A percentile compares a stretch with the other conserved stretches of the same genome.
These are phyloP conservation scores for Notothenia rossii DNA, from an alignment of 2,113 vertebrate genomes.

Conservation along the genomic window DNA sequence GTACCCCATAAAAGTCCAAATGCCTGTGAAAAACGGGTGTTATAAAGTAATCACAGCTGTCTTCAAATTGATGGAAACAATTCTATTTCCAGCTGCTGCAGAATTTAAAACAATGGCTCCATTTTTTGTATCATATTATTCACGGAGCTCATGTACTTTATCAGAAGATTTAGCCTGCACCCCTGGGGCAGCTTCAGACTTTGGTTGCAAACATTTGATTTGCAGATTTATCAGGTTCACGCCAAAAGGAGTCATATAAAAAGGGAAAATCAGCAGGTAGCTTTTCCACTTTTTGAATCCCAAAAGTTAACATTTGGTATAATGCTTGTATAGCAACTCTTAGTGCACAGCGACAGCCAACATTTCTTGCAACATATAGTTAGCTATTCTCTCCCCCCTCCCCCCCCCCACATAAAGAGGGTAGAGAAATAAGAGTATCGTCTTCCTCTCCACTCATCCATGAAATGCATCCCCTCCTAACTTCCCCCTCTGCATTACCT, in stretches of 20 bases:
- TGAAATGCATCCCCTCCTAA: not conserved
- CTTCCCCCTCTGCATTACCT: conserved; percentile 9
- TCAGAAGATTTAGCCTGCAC: conserved; percentile 2
- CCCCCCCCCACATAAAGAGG: no score
- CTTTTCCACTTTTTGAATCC: not conserved
- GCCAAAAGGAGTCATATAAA: conserved; percentile 17
- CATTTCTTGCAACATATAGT: no score
- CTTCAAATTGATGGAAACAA: conserved; percentile 1
- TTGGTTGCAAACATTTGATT: conserved; percentile 5
- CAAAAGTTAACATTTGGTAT: no score
- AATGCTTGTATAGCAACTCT: no score
- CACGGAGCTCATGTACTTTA: not conserved
- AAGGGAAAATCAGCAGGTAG: not conserved
- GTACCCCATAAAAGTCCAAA: not conserved
- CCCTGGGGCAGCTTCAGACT: not conserved
- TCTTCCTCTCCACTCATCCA: conserved; percentile 1
- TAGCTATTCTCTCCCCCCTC: no score
- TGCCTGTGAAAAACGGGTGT: not conserved
- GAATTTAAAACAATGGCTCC: not conserved
- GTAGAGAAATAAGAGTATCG: not conserved
- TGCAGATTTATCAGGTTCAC: not conserved
- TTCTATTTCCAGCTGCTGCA: not conserved
- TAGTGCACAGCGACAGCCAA: no score
- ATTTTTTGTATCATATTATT: conserved; percentile 8
- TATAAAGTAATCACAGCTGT: not conserved